These are phyloP conservation scores for Galagoides demidoff DNA, from an alignment of 2,797 vertebrate genomes.

Conservation along the genomic window DNA sequence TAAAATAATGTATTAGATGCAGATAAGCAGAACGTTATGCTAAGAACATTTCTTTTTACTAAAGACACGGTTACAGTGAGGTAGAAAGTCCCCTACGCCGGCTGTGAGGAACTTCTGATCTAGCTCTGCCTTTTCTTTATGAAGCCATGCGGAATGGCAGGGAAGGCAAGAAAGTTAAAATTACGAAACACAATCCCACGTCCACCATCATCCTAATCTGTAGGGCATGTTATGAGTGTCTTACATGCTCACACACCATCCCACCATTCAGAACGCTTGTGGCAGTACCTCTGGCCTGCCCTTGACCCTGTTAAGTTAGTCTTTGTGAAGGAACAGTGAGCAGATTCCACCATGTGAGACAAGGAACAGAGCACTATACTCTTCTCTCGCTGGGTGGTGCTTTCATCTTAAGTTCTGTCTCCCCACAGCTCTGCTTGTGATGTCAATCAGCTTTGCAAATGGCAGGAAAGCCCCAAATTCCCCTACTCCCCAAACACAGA, in stretches of 20 bases:
- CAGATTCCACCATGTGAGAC: not conserved
- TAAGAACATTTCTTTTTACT: not conserved
- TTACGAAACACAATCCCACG: no score
- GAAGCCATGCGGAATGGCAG: not conserved
- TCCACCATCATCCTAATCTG: not conserved
- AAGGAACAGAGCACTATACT: not conserved
- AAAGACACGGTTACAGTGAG: not conserved
- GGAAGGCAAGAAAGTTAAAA: not conserved
- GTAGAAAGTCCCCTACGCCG: not conserved
- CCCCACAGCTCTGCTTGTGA: not conserved
- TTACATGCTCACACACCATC: accelerated
- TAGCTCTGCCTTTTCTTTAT: not conserved
- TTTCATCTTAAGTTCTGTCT: not conserved
- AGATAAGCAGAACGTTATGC: not conserved
- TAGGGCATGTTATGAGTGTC: not conserved
- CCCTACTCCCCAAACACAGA: not conserved
- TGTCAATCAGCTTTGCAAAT: not conserved
- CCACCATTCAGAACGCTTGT: not conserved
- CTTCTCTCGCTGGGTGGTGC: not conserved
- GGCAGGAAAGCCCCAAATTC: not conserved
- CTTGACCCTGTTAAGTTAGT: not conserved
- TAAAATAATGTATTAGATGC: not conserved
- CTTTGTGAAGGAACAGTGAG: not conserved
- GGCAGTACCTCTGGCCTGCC: not conserved
- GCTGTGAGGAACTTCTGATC: not conserved